Evolutionary conservation across 2,888 invertebrate genomes (phyloP).

Genomic region (Lycia hirtaria): DNA sequence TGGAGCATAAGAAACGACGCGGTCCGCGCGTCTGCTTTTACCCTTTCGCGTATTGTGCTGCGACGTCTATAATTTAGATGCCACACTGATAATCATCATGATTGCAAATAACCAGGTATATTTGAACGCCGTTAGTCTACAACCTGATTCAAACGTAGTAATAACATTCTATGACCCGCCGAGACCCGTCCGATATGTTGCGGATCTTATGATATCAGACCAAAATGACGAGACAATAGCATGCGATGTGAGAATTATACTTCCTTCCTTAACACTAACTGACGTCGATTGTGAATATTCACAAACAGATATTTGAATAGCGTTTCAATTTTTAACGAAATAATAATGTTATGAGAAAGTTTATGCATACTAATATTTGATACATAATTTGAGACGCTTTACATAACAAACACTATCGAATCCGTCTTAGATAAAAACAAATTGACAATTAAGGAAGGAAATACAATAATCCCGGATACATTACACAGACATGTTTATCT

Average conservation of each 20-base stretch:
- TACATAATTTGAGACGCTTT: conserved; percentile 28
- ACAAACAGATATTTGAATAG: neutral
- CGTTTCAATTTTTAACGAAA: neutral
- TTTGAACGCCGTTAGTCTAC: conserved; percentile 45
- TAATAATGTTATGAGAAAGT: neutral
- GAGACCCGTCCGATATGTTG: conserved; percentile 27
- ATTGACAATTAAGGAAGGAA: conserved; percentile 45
- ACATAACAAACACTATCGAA: conserved; percentile 32
- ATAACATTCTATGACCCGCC: conserved; percentile 35
- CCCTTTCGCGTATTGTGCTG: conserved; percentile 66
- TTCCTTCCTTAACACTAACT: conserved; percentile 8
- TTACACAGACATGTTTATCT: conserved; percentile 8
- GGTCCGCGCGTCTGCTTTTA: conserved; percentile 71
- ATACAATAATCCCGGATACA: conserved; percentile 44
- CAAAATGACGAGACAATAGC: conserved; percentile 35
- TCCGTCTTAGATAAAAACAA: conserved; percentile 46
- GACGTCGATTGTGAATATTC: conserved; percentile 4
- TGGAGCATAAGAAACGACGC: conserved; percentile 67
- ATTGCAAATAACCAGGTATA: conserved; percentile 52
- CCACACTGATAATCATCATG: conserved; percentile 65
- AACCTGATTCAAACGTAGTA: conserved; percentile 32
- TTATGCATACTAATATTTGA: neutral
- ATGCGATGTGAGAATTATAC: conserved; percentile 30
- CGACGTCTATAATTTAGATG: conserved; percentile 57
- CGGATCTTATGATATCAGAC: conserved; percentile 32